Conservation (phyloP, 2,113 vertebrate species). For the Strigops habroptila region DNA sequence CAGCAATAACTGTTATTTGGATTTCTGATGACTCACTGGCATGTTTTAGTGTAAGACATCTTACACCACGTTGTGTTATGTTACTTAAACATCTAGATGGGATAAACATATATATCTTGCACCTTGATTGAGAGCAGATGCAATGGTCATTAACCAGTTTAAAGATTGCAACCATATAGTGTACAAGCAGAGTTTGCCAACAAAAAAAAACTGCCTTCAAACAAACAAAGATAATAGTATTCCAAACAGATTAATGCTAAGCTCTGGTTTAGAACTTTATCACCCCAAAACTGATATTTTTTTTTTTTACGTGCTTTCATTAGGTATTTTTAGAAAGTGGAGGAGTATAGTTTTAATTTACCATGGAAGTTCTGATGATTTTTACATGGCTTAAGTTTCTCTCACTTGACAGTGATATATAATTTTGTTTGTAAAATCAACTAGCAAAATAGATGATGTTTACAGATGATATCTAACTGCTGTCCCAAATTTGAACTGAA, state of each 20-base stretch:
- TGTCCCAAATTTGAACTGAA: not conserved
- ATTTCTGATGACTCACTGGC: not conserved
- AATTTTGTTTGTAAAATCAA: constrained; percentile 37
- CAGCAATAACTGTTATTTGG: not conserved
- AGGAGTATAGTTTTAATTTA: not conserved
- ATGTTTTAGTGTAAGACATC: not conserved
- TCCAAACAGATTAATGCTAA: not conserved
- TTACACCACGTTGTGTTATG: not conserved
- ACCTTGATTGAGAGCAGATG: not conserved
- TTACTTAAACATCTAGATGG: not conserved
- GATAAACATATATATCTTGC: not conserved
- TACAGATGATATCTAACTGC: not conserved
- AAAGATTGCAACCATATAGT: not conserved
- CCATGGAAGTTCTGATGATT: not conserved
- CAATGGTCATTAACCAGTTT: not conserved
- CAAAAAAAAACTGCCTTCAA: not conserved
- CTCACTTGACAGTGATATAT: not conserved
- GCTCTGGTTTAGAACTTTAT: not conserved
- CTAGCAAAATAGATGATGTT: not conserved
- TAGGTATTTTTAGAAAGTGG: not conserved
- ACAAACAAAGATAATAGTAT: not conserved
- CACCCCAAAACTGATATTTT: not conserved
- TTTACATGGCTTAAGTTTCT: not conserved
- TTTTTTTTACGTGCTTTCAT: not conserved
- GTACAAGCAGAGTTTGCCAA: not conserved